A percentile compares a stretch with the other conserved stretches of the same genome.
These are phyloP conservation scores for Chrysogorgia sp. DNA, from an alignment of 92 coral and sea anemone species.

Conservation along the genomic window DNA sequence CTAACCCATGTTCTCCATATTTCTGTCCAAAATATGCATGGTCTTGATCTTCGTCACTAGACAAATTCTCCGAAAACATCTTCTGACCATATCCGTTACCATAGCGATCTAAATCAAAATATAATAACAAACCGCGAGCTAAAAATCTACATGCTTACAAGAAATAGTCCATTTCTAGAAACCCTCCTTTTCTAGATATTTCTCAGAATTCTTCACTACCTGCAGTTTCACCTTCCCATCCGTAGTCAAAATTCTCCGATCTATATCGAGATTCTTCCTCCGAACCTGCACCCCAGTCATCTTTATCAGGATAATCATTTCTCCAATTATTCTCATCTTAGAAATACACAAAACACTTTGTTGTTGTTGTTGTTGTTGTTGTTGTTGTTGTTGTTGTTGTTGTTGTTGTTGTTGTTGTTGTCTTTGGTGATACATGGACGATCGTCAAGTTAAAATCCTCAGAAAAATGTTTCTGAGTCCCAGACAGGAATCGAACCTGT, in stretches of 20 bases:
- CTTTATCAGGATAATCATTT: slow-evolving; percentile 94
- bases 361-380: background rate
- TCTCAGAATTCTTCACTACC: background rate
- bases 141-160: too few relatives aligned
- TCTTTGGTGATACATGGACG: too few relatives aligned
- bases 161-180: too few relatives aligned
- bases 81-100: background rate
- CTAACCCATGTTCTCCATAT: background rate
- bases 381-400: too few relatives aligned
- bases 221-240: slow-evolving; percentile 3
- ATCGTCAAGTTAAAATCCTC: too few relatives aligned
- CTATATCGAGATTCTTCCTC: slow-evolving; percentile 57
- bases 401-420: too few relatives aligned
- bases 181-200: too few relatives aligned
- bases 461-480: too few relatives aligned
- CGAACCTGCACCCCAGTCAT: slow-evolving; percentile 70
- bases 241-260: slow-evolving; percentile 22
- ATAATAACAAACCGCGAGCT: background rate
- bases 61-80: slow-evolving; percentile 25
- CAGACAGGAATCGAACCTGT: too few relatives aligned
- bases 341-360: background rate
- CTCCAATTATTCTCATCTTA: slow-evolving; percentile 98
- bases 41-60: slow-evolving; percentile 38
- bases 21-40: slow-evolving; percentile 21
- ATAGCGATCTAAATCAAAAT: background rate